Evolutionary conservation across 2,113 vertebrate species (phyloP).

Genomic region (Cheirogaleus medius): DNA sequence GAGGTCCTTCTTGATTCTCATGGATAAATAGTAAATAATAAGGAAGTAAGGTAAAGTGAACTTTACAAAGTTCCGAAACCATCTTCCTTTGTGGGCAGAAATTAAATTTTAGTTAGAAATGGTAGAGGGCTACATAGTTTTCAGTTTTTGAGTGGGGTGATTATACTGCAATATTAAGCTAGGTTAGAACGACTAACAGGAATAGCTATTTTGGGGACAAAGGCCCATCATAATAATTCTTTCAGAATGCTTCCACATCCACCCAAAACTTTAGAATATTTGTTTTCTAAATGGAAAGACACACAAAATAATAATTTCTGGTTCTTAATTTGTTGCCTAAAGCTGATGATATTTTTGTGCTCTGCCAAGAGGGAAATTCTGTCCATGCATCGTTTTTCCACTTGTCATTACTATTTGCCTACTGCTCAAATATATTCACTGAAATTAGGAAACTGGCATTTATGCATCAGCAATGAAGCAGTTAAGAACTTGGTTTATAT

Average conservation of each 20-base stretch:
- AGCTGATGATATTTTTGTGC: constrained; percentile 27
- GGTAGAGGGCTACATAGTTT: neutral
- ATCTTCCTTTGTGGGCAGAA: neutral
- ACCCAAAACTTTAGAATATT: neutral
- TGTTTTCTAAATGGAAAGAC: neutral
- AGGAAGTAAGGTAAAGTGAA: neutral
- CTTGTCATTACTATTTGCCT: neutral
- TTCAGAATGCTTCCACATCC: neutral
- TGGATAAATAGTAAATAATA: neutral
- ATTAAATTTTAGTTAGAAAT: neutral
- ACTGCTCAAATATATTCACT: neutral
- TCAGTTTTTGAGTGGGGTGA: neutral
- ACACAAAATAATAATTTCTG: neutral
- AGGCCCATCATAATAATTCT: neutral
- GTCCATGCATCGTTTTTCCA: neutral
- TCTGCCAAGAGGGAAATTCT: neutral
- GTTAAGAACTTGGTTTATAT: neutral
- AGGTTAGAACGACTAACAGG: neutral
- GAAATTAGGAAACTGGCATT: neutral
- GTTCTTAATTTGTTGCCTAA: constrained; percentile 35
- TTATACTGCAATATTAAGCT: neutral
- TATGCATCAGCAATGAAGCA: neutral
- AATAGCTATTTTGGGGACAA: neutral
- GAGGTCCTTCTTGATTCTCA: neutral
- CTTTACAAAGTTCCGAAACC: neutral